These are phyloP conservation scores for Lasius platythorax DNA, from an alignment of 2,888 invertebrate genomes.

Conservation along the genomic window DNA sequence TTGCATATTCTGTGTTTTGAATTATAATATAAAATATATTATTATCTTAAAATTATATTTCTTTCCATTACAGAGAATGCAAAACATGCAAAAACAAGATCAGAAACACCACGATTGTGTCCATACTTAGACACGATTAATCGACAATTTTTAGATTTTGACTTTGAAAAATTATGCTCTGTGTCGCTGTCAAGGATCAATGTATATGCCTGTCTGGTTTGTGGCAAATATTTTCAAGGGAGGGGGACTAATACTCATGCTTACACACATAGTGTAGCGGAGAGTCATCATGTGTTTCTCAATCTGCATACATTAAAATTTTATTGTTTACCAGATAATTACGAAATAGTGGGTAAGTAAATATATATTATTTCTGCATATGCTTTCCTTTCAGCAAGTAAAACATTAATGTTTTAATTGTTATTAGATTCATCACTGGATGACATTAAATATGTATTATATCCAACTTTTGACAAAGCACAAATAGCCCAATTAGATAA, in stretches of 20 bases:
- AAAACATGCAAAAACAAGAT: conserved; percentile 55
- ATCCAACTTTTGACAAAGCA: conserved; percentile 96
- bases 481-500: conserved; percentile 94
- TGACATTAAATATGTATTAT: conserved; percentile 99
- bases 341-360: conserved; percentile 97
- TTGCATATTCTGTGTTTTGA: background rate
- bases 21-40: conserved; percentile 31
- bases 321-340: conserved; percentile 99
- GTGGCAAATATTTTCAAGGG: conserved; percentile 99
- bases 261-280: conserved; percentile 99
- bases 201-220: conserved; percentile 99
- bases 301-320: conserved; percentile 98
- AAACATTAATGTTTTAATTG: background rate
- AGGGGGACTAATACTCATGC: conserved; percentile 99
- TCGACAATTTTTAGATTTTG: conserved; percentile 98
- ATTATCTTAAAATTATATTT: conserved; percentile 5
- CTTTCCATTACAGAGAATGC: conserved; percentile 60
- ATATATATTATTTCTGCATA: background rate
- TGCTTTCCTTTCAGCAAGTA: background rate
- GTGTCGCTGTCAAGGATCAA: conserved; percentile 99
- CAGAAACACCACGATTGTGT: conserved; percentile 89
- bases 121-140: conserved; percentile 99
- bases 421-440: conserved; percentile 95
- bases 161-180: conserved; percentile 99
- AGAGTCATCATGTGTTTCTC: conserved; percentile 98